Base-by-base conservation (phyloP, 2,797 vertebrate genomes). In the Eleutherodactylus coqui region DNA sequence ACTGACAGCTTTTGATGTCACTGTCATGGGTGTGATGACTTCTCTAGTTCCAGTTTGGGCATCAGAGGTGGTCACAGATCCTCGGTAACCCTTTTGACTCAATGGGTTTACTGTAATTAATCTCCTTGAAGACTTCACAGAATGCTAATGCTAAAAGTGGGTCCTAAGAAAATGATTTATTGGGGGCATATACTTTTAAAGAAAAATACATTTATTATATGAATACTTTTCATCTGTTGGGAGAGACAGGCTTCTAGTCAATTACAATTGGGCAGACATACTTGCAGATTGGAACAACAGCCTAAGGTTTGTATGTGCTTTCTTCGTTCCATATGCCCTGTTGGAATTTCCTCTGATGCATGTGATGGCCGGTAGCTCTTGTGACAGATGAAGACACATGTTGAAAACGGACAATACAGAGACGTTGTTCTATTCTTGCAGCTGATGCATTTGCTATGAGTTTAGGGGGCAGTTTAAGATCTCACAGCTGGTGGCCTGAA, bases 401-500 rank as follows among this genome's bases (percentile, higher is more conserved):
- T 58, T n/a, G 16, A 41, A 24, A 38, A 41, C 34, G 36, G 2
- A 36, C 9, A 53, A 55, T 24, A 51, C 32, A 32, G 13, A 69
- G 32, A 41, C 0, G 4, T 10, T 49, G 21, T 38, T 43, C 27
- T 10, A 19, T 43, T 43, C 32, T 36, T 53, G 75, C 41, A 67
- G 36, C 77, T 53, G 79, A 53, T 82, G 19, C 47, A 24, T 55
- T 72, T 58, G 24, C 10, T 55, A 19, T 24, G 17, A 41, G 45
- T 47, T 41, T 24, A 21, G 67, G 49, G 67, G 81, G 45, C 14
- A 72, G 41, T 24, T 51, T 70, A 34, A 36, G 13, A 36, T 81
- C 47, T 69, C 60, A 78, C 85, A 87, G 85, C 79, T 77, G 73
- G 80, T 87, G 80, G 47, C 67, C 27, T 17, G 24, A 9, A 45